These are phyloP conservation scores for Xylota segnis DNA, from an alignment of 2,888 invertebrate species.

Conservation along the genomic window DNA sequence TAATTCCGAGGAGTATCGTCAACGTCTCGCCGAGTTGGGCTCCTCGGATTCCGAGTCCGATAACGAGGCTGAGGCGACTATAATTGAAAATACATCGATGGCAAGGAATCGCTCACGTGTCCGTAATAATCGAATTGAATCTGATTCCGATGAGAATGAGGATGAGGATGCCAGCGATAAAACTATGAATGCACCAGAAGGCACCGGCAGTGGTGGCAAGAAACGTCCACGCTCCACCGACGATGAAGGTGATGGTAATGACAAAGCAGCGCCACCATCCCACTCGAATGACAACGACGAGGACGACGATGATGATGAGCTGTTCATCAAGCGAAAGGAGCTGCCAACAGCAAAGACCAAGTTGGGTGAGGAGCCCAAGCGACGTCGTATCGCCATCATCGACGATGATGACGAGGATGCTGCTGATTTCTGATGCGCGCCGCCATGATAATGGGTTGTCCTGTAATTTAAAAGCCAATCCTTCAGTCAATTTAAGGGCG, in stretches of 20 bases:
- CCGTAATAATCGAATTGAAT: conserved; percentile 83
- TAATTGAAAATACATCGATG: conserved; percentile 78
- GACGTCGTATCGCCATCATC: conserved; percentile 83
- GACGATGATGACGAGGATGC: conserved; percentile 80
- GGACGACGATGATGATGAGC: conserved; percentile 80
- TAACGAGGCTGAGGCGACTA: conserved; percentile 72
- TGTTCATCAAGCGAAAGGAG: conserved; percentile 81
- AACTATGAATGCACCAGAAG: conserved; percentile 6
- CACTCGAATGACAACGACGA: conserved; percentile 47
- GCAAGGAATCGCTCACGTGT: conserved; percentile 79
- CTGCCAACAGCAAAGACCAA: conserved; percentile 60
- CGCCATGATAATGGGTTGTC: conserved; percentile 32
- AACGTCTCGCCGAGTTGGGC: conserved; percentile 82
- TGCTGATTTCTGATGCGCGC: conserved; percentile 45
- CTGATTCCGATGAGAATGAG: conserved; percentile 80
- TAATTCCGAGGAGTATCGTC: conserved; percentile 83
- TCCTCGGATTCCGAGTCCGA: conserved; percentile 78
- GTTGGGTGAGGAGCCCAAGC: conserved; percentile 79
- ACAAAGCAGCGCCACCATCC: neutral
- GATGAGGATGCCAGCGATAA: conserved; percentile 1
- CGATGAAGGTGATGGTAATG: conserved; percentile 50
- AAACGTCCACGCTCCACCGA: conserved; percentile 61
- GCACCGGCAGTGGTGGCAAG: neutral
- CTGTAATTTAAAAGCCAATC: conserved; percentile 36
- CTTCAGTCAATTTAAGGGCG: conserved; percentile 13